A percentile compares a stretch with the other conserved stretches of the same genome.
Conservation (phyloP, 2,113 vertebrate species). For the Seriola quinqueradiata region DNA sequence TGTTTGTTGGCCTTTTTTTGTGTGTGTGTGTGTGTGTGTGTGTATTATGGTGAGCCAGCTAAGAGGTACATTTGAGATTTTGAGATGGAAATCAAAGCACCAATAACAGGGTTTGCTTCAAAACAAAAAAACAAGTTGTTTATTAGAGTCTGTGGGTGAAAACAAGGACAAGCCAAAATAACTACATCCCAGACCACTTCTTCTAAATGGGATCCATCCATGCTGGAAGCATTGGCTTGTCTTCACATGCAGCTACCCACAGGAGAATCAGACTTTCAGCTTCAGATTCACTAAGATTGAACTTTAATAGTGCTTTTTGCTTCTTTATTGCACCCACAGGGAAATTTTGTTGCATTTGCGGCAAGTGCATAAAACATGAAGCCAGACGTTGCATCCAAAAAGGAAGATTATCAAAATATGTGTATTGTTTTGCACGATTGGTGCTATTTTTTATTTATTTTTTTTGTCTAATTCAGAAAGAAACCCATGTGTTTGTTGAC, state of each 20-base stretch:
- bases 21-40: neutral
- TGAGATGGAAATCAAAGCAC: slow-evolving; percentile 33
- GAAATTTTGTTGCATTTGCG: neutral
- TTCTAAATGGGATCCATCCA: neutral
- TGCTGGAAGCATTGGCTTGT: neutral
- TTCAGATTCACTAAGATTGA: slow-evolving; percentile 1
- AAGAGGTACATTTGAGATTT: slow-evolving; percentile 20
- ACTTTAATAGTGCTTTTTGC: too few species aligned
- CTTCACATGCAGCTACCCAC: neutral
- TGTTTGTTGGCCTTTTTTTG: neutral
- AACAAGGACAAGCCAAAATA: neutral
- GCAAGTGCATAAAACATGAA: neutral
- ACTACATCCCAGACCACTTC: slow-evolving; percentile 15
- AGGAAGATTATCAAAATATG: neutral
- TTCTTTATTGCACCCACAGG: neutral
- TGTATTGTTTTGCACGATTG: neutral
- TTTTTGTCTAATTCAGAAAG: slow-evolving; percentile 10
- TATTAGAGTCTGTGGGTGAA: neutral
- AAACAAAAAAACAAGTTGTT: slow-evolving; percentile 22
- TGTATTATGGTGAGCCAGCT: neutral
- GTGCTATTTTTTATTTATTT: neutral
- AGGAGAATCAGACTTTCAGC: neutral
- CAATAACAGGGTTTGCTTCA: slow-evolving; percentile 26
- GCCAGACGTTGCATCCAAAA: neutral
- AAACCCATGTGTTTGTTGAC: slow-evolving; percentile 10